phyloP scores from a whole-genome alignment of 2,113 vertebrate genomes.

The Siphamia tubifer region DNA sequence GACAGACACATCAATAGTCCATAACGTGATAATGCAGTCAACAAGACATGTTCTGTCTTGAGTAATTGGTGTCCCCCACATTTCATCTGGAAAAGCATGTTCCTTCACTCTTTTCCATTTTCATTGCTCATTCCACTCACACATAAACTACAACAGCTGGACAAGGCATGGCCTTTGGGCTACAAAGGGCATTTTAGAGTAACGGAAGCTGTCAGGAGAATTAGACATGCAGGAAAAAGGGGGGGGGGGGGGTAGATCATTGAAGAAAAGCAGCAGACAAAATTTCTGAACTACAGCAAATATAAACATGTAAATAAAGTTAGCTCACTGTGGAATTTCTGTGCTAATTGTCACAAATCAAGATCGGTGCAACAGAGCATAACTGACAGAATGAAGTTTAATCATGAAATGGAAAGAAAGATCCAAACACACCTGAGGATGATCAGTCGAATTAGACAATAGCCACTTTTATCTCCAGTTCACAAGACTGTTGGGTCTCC shows the following conservation, averaged over 20 bases:
- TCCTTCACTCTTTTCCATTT: not conserved
- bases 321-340: not conserved
- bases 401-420: constrained; percentile 33
- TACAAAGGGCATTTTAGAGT: not conserved
- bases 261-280: no score
- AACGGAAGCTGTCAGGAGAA: not conserved
- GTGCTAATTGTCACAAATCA: not conserved
- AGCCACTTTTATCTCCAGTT: constrained; percentile 55
- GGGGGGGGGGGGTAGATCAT: not conserved
- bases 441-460: constrained; percentile 64
- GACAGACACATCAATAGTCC: constrained; percentile 31
- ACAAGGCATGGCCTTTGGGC: not conserved
- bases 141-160: not conserved
- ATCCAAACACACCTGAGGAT: constrained; percentile 45
- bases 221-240: not conserved
- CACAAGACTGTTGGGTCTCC: constrained; percentile 47
- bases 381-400: constrained; percentile 48
- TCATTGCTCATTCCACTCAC: not conserved
- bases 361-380: not conserved
- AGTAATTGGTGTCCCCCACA: constrained; percentile 30
- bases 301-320: not conserved
- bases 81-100: constrained; percentile 13
- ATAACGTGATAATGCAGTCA: constrained; percentile 40
- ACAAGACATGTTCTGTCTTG: constrained; percentile 24
- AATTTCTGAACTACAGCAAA: not conserved